Evolutionary conservation across 2,797 vertebrate genomes (phyloP).

Genomic region (Acipenser transmontanus): DNA sequence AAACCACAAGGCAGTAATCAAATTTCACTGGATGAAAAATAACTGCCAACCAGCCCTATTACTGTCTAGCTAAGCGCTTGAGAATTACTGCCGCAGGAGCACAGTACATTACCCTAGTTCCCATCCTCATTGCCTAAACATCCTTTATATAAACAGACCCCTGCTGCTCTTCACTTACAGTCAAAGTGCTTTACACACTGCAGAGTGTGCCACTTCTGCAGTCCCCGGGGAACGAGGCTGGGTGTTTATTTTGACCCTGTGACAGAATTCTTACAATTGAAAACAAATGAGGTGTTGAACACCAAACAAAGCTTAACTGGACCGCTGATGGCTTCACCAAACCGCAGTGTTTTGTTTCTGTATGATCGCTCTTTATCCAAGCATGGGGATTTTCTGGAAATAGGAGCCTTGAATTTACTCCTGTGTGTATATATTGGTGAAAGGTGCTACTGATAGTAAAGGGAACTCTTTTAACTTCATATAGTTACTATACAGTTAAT

Average conservation of each 20-base stretch:
- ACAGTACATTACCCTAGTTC: neutral
- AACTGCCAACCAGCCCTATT: neutral
- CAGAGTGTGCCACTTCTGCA: neutral
- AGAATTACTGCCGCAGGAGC: slow-evolving; percentile 18
- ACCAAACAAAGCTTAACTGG: too few species aligned
- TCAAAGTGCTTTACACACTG: slow-evolving; percentile 12
- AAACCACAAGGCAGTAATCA: too few species aligned
- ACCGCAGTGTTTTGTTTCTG: too few species aligned
- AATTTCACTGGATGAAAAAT: neutral
- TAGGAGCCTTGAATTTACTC: too few species aligned
- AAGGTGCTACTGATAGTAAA: too few species aligned
- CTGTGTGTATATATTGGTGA: too few species aligned
- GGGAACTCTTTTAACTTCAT: too few species aligned
- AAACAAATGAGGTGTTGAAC: too few species aligned
- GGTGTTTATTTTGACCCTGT: slow-evolving; percentile 1
- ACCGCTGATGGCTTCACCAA: too few species aligned
- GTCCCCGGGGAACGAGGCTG: slow-evolving; percentile 1
- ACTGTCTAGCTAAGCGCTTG: neutral
- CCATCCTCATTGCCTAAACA: neutral
- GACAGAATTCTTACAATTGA: slow-evolving; percentile 9
- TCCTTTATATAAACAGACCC: slow-evolving; percentile 13
- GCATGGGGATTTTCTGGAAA: too few species aligned
- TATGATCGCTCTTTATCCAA: too few species aligned
- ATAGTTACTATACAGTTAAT: too few species aligned
- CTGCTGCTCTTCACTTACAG: neutral